phyloP scores from a whole-genome alignment of 1,140 invertebrate genomes.

The Centruroides vittatus region DNA sequence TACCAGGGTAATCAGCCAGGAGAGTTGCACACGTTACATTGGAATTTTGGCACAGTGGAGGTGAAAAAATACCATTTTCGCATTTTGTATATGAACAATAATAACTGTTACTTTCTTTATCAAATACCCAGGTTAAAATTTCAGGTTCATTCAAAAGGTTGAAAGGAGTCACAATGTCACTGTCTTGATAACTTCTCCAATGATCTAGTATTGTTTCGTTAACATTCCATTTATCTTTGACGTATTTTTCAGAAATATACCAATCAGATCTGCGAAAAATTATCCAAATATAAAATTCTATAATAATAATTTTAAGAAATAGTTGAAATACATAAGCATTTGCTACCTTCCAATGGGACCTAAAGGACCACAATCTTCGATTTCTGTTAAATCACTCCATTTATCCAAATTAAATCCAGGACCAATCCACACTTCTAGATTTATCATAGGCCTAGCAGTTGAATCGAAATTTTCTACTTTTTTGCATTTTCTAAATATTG shows the following conservation, averaged over 20 bases:
- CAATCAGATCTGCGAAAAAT: conserved; percentile 44
- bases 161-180: conserved; percentile 31
- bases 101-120: conserved; percentile 23
- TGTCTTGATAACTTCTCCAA: conserved; percentile 36
- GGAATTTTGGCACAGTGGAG: conserved; percentile 32
- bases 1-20: conserved; percentile 38
- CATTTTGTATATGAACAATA: too few relatives aligned
- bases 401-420: conserved; percentile 38
- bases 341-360: conserved; percentile 39
- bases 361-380: conserved; percentile 44
- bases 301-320: too few relatives aligned
- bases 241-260: conserved; percentile 40
- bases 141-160: conserved; percentile 25
- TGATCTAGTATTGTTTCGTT: conserved; percentile 26
- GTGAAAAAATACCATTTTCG: conserved; percentile 40
- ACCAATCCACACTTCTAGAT: conserved; percentile 52
- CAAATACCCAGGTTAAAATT: not conserved
- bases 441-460: conserved; percentile 36
- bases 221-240: conserved; percentile 20
- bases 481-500: not conserved
- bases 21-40: conserved; percentile 38
- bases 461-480: too few relatives aligned
- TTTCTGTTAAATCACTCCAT: conserved; percentile 27
- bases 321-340: too few relatives aligned
- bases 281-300: too few relatives aligned